Base-by-base conservation (phyloP, 2,797 vertebrate species). In the Champsocephalus gunnari region DNA sequence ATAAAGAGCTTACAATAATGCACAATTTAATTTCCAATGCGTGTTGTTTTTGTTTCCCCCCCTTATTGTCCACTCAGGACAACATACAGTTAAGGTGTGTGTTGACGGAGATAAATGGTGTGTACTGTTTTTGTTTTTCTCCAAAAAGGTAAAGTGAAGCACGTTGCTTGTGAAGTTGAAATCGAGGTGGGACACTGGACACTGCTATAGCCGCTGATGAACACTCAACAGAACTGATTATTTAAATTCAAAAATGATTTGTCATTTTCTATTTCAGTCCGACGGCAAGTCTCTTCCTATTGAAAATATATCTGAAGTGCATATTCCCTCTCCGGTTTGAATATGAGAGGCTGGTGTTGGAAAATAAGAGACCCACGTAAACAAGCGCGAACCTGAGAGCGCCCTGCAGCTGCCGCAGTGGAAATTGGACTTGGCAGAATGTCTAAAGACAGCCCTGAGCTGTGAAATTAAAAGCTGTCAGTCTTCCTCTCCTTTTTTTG, bases 21-120 rank as follows among this genome's bases (percentile, higher is more conserved):
- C 44, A 70, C 90, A 92, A 92, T 90, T 91, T 84, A 89, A 92
- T 91, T 87, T 80, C 81, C 66, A 79, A 81, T 75, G 74, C 79
- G 75, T 87, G 83, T 70, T 75, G 24, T 79, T 82, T 7, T 79
- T 77, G 55, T 83, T 73, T 73, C 12, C 1, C 21, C 58, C 19
- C 51, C 11, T 76, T 59, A 75, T 55, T 79, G 79, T 75, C 56
- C 2, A 1, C 45, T 38, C 14, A 57, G 24, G 51, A 76, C 44
- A 24, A 69, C 80, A 60, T 64, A 32, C 60, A 59, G 48, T 57
- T 24, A 4, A 24, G 34, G 5, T 51, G 57, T 81, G 74, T 75
- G 63, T 65, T 45, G 71, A 47, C 34, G 49, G 63, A 84, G 85
- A 82, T 88, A 80, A 80, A 78, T 57, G 9, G 1, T 66, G 14